Conservation (phyloP, 2,797 vertebrate genomes). For the Hypotaenidia philippensis region DNA sequence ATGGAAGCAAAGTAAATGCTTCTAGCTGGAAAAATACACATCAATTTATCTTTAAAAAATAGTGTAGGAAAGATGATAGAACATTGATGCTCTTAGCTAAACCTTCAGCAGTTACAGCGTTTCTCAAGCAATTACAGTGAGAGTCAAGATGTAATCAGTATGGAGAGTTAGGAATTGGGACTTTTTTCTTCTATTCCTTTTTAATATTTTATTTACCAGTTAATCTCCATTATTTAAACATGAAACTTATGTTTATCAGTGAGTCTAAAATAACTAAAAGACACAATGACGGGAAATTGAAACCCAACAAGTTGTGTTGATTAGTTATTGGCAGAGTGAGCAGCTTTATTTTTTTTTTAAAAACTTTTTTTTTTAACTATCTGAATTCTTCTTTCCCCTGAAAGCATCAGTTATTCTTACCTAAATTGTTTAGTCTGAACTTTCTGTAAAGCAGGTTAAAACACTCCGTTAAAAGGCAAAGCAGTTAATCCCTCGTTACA, state of each 20-base stretch:
- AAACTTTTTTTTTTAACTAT: neutral
- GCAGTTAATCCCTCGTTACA: neutral
- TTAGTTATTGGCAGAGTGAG: neutral
- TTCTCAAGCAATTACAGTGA: neutral
- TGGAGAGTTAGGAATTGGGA: neutral
- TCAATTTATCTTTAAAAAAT: neutral
- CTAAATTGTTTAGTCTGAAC: neutral
- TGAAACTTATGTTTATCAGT: neutral
- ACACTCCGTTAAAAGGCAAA: neutral
- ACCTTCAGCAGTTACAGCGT: neutral
- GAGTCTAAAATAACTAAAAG: neutral
- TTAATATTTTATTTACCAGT: neutral
- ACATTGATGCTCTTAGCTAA: neutral
- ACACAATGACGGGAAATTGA: neutral
- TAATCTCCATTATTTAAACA: neutral
- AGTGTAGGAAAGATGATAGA: neutral
- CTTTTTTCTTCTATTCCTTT: neutral
- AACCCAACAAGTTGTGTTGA: neutral
- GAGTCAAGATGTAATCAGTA: neutral
- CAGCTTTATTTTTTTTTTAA: neutral
- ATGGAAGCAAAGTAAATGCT: slow-evolving; percentile 12
- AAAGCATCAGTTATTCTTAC: neutral
- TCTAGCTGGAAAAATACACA: slow-evolving; percentile 4
- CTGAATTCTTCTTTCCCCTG: neutral
- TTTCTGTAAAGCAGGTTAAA: neutral